Conservation (phyloP, 2,113 vertebrate species). For the Apodemus sylvaticus region DNA sequence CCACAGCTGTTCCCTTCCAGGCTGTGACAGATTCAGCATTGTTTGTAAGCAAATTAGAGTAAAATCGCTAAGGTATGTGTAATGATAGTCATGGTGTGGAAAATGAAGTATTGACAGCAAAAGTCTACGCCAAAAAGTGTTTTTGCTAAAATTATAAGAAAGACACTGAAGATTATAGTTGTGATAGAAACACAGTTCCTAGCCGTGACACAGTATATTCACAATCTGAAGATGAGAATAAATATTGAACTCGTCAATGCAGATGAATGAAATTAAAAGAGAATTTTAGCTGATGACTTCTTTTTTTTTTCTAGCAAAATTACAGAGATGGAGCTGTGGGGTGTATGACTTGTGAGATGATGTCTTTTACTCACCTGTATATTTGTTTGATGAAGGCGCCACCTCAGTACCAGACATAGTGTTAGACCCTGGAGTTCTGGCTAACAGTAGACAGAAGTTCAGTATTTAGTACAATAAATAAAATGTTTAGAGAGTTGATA, state of each 20-base stretch:
- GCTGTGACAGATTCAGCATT: background rate
- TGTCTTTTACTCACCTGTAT: background rate
- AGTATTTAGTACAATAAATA: background rate
- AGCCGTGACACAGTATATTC: background rate
- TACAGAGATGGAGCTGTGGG: background rate
- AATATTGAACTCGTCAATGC: background rate
- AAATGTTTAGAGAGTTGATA: background rate
- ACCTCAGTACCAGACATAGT: background rate
- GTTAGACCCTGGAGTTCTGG: background rate
- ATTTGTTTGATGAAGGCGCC: background rate
- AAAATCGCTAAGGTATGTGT: background rate
- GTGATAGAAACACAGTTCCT: background rate
- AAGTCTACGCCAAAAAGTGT: background rate
- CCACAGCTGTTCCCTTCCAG: background rate
- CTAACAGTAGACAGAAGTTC: background rate
- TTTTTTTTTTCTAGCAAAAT: background rate
- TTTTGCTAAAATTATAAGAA: constrained; percentile 25
- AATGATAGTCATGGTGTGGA: background rate
- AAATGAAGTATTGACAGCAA: background rate
- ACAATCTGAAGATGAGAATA: background rate
- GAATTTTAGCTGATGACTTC: background rate
- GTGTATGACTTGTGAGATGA: background rate
- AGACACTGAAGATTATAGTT: background rate
- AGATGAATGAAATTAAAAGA: constrained; percentile 8
- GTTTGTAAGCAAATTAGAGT: background rate